Base-by-base conservation (phyloP, 2,797 vertebrate genomes). In the Buceros bicornis region DNA sequence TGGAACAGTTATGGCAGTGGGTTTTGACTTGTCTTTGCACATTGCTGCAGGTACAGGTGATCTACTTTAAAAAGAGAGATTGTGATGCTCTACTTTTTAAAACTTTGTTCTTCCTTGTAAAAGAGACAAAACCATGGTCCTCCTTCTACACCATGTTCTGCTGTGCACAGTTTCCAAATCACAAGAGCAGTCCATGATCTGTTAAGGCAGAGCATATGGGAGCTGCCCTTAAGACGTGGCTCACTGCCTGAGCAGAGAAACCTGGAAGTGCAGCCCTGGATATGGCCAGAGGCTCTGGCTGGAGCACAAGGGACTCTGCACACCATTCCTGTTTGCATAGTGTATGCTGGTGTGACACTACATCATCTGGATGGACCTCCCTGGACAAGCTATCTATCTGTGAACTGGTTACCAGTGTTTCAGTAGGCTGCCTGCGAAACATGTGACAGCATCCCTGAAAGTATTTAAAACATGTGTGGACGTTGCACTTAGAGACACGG, bases 291-390 rank as follows among this genome's bases (percentile, higher is more conserved):
- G 50, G 31, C 37, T 65, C 24, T 37, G 33, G 21, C 70, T 89
- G 33, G 35, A 82, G 74, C 10, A 79, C 45, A 57, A 71, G 14
- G 35, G 33, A 22, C 11, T 40, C 61, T 64, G 31, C 25, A 53
- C 10, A 35, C 13, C 19, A 16, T n/a, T 61, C 31, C 16, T 76
- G 5, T 24, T 78, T 16, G 8, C 29, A 33, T 4, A 28, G 31
- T 22, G n/a, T 22, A 31, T 35, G 6, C 60, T 47, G 31, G 20
- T 28, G 26, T 13, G 35, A 53, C 48, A 29, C 10, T 60, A 16
- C 47, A 28, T 22, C 42, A 8, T 25, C 19, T 0, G 0, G 53
- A n/a, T 35, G 26, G 24, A 48, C 21, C 13, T 56, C 57, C n/a
- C 50, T 8, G 12, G 40, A 48, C 26, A 64, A 67, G 8, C 21